Conservation (phyloP, 2,888 invertebrate genomes). For the Perithous albicinctus region DNA sequence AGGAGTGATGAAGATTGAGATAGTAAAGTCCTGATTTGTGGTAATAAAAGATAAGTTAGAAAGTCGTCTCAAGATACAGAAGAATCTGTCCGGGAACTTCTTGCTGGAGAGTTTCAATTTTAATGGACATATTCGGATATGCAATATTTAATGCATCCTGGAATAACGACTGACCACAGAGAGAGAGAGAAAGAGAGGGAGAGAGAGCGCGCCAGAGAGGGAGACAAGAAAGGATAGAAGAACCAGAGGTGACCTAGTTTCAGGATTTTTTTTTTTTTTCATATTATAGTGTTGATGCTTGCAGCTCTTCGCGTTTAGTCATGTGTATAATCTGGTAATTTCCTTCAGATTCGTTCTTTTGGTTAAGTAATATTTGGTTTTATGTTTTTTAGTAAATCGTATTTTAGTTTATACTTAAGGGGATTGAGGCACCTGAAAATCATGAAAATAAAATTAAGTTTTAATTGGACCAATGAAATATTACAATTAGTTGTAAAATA, state of each 20-base stretch:
- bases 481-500: too few relatives aligned
- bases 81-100: neutral
- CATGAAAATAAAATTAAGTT: too few relatives aligned
- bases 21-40: neutral
- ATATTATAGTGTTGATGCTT: conserved; percentile 25
- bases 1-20: neutral
- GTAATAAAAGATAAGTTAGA: neutral
- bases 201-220: too few relatives aligned
- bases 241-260: conserved; percentile 44
- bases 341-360: neutral
- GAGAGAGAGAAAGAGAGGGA: too few relatives aligned
- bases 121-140: neutral
- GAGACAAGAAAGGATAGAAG: too few relatives aligned
- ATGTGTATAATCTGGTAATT: neutral
- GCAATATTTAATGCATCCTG: conserved; percentile 27
- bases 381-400: neutral
- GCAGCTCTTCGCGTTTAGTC: neutral
- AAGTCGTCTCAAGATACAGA: neutral
- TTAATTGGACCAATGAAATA: too few relatives aligned
- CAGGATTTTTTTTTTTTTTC: conserved; percentile 30
- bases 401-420: too few relatives aligned
- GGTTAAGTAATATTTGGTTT: too few relatives aligned
- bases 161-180: conserved; percentile 31
- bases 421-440: too few relatives aligned
- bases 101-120: neutral